These are phyloP conservation scores for Ceyx melanurus DNA, from an alignment of 2,113 vertebrate species.

Conservation along the genomic window DNA sequence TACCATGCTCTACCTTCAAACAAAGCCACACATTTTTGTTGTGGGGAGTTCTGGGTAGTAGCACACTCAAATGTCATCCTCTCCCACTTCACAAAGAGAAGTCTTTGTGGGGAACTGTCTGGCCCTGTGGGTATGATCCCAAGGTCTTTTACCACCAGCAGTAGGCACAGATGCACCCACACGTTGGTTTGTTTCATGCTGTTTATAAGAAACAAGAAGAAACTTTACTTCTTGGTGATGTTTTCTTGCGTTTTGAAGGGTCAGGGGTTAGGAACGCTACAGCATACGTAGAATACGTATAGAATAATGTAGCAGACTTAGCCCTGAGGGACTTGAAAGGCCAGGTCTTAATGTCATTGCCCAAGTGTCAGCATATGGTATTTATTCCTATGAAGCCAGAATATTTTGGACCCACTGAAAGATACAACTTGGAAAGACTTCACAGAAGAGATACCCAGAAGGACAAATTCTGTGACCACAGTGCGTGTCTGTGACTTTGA, in stretches of 20 bases:
- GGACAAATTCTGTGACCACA: neutral
- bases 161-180: fast-evolving
- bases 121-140: too few relatives aligned
- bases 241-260: neutral
- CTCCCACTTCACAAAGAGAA: neutral
- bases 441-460: neutral
- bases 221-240: neutral
- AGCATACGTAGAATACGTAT: neutral
- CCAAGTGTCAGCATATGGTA: fast-evolving
- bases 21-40: fast-evolving
- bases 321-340: fast-evolving
- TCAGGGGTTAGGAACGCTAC: neutral
- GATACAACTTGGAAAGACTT: neutral
- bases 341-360: neutral
- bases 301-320: neutral
- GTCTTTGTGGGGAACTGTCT: neutral
- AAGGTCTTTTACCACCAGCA: neutral
- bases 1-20: neutral
- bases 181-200: neutral
- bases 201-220: neutral
- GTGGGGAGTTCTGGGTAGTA: neutral
- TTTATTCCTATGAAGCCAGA: neutral
- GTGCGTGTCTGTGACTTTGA: neutral
- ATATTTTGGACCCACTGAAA: neutral
- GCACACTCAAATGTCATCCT: fast-evolving